Evolutionary conservation across 2,888 invertebrate genomes (phyloP).

Genomic region (Xestobium rufovillosum): DNA sequence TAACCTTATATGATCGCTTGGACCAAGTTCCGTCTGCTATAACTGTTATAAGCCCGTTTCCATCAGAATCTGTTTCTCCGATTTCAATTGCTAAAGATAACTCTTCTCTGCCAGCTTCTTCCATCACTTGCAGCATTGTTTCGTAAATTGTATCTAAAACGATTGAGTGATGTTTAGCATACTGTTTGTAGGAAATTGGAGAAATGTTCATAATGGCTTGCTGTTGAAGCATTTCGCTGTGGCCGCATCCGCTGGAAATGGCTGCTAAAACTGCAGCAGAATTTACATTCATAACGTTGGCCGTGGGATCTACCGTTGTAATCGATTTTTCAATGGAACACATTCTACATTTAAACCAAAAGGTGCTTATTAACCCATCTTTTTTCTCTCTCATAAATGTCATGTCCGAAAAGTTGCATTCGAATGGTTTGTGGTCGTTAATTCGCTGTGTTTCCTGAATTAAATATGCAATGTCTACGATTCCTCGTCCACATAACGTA

Average conservation of each 20-base stretch:
- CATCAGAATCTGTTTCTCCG: constrained; percentile 24
- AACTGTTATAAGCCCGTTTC: constrained; percentile 24
- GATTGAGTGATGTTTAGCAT: constrained; percentile 5
- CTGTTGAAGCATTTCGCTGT: too few relatives aligned
- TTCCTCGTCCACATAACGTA: constrained; percentile 4
- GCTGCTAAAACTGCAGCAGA: constrained; percentile 8
- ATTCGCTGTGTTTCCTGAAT: not conserved
- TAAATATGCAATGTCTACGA: constrained; percentile 4
- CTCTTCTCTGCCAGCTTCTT: constrained; percentile 20
- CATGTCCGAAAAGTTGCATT: constrained; percentile 7
- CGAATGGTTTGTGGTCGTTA: constrained; percentile 4
- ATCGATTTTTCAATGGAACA: constrained; percentile 2
- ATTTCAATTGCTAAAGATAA: constrained; percentile 21
- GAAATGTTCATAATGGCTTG: too few relatives aligned
- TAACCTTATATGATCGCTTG: constrained; percentile 24
- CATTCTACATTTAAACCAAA: constrained; percentile 5
- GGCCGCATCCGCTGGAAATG: too few relatives aligned
- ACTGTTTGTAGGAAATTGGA: constrained; percentile 9
- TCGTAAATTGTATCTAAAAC: constrained; percentile 6
- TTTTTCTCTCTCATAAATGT: constrained; percentile 5
- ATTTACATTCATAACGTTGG: constrained; percentile 6
- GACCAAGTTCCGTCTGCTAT: constrained; percentile 29
- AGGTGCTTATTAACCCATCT: constrained; percentile 2
- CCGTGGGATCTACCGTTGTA: constrained; percentile 4
- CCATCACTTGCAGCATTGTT: constrained; percentile 12